A percentile compares a stretch with the other conserved stretches of the same genome.
Evolutionary conservation across 2,113 vertebrate genomes (phyloP).

Genomic region (Ceyx melanurus): DNA sequence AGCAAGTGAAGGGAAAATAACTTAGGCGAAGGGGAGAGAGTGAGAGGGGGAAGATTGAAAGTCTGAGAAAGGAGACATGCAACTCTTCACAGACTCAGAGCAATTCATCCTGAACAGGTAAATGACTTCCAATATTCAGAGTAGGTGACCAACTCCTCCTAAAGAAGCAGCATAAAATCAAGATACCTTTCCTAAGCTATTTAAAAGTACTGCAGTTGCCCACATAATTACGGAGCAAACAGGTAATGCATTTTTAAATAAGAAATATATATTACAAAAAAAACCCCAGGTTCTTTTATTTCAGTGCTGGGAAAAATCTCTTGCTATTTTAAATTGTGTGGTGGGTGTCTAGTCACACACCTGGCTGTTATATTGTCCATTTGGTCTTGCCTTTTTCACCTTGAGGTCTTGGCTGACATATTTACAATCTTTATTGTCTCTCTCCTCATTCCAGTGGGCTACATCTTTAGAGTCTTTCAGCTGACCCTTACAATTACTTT

Average conservation of each 20-base stretch:
- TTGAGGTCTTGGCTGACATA: background rate
- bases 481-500: background rate
- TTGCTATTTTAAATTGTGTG: background rate
- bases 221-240: background rate
- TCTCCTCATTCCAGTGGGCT: background rate
- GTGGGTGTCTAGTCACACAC: background rate
- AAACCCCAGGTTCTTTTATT: background rate
- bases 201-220: background rate
- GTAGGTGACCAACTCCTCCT: background rate
- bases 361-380: background rate
- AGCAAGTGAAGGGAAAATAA: background rate
- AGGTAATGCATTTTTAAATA: background rate
- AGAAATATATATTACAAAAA: background rate
- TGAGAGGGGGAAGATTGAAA: background rate
- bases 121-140: background rate
- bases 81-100: background rate
- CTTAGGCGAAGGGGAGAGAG: accelerated
- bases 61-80: background rate
- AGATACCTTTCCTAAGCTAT: background rate
- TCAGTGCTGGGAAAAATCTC: background rate
- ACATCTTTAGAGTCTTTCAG: background rate
- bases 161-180: constrained; percentile 17
- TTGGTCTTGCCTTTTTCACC: background rate
- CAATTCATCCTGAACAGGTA: constrained; percentile 7
- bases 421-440: background rate